These are phyloP conservation scores for Lycophotia porphyrea DNA, from an alignment of 2,888 invertebrate genomes.

Conservation along the genomic window DNA sequence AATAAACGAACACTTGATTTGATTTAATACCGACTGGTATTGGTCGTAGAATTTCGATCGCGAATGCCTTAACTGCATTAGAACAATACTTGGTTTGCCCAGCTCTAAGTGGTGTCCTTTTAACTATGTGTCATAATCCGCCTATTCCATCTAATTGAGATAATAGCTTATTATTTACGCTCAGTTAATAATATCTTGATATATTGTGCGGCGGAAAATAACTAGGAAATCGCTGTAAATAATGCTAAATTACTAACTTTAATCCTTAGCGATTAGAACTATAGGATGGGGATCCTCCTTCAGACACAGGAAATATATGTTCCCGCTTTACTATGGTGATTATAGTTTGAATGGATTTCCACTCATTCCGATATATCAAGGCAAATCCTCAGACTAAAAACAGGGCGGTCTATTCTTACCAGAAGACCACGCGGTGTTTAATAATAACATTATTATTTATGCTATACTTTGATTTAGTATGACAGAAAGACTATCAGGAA, in stretches of 20 bases:
- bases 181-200: slow-evolving; percentile 46
- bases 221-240: slow-evolving; percentile 42
- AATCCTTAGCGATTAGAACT: not conserved
- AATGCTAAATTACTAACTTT: slow-evolving; percentile 9
- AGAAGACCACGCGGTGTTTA: slow-evolving; percentile 34
- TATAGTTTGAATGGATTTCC: slow-evolving; percentile 22
- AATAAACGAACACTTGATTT: slow-evolving; percentile 64
- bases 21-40: slow-evolving; percentile 67
- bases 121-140: slow-evolving; percentile 62
- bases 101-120: slow-evolving; percentile 71
- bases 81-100: slow-evolving; percentile 70
- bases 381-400: slow-evolving; percentile 8
- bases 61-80: slow-evolving; percentile 62
- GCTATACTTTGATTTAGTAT: slow-evolving; percentile 55
- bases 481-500: slow-evolving; percentile 53
- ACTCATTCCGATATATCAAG: slow-evolving; percentile 10
- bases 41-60: slow-evolving; percentile 72
- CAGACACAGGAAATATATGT: not conserved
- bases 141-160: slow-evolving; percentile 60
- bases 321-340: slow-evolving; percentile 6
- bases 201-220: slow-evolving; percentile 48
- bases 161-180: slow-evolving; percentile 58
- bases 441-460: slow-evolving; percentile 53
- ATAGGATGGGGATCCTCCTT: not conserved
- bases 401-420: slow-evolving; percentile 38